phyloP scores from a whole-genome alignment of 2,797 vertebrate genomes.

The Ctenosaura bakeri region DNA sequence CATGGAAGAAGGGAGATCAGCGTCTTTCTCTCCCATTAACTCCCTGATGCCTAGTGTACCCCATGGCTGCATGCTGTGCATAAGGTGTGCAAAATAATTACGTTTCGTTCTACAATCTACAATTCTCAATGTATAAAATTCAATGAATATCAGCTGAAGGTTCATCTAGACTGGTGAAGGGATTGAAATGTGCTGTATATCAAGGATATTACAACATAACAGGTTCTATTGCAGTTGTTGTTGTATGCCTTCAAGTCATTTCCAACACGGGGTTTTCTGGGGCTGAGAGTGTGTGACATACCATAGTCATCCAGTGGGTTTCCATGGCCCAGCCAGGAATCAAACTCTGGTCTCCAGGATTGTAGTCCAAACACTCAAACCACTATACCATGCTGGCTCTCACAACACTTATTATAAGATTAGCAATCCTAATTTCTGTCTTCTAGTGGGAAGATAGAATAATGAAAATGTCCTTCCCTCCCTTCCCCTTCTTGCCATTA shows the following conservation, averaged over 20 bases:
- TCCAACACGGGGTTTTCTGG: too few species aligned
- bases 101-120: background rate
- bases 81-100: background rate
- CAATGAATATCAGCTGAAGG: background rate
- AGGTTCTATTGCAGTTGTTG: background rate
- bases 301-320: background rate
- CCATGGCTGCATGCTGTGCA: background rate
- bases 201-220: background rate
- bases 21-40: background rate
- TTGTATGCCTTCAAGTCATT: too few species aligned
- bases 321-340: background rate
- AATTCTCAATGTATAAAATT: background rate
- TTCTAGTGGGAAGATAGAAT: too few species aligned
- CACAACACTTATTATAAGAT: background rate
- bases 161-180: background rate
- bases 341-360: too few species aligned
- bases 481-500: background rate
- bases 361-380: too few species aligned
- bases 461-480: too few species aligned
- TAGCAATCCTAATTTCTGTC: background rate
- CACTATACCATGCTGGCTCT: too few species aligned
- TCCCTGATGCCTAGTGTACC: background rate
- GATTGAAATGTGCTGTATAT: background rate
- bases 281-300: too few species aligned
- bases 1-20: background rate